Base-by-base conservation (phyloP, 2,113 vertebrate genomes). In the Manacus vitellinus region DNA sequence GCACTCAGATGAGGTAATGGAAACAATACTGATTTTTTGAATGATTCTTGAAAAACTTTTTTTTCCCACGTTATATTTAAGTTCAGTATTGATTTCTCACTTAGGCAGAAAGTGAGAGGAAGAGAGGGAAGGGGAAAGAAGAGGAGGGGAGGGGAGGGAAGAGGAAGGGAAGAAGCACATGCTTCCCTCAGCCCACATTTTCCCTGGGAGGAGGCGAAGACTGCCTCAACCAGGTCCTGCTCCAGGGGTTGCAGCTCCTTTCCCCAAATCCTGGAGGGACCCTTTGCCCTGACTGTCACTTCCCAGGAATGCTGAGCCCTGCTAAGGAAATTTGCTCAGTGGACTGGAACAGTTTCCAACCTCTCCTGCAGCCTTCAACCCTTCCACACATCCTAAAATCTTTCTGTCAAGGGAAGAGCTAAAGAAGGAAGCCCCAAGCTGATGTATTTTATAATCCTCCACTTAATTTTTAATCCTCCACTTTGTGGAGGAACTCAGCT, bases 291-390 rank as follows among this genome's bases (percentile, higher is more conserved):
- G 17, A 20, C 56, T 55, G 8, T 39, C 5, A 0, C 20, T 20
- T 33, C 47, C 17, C 0, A 0, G 16, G 43, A 49, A 13, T 1
- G 2, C 41, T 16, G 17, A 4, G 4, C n/a, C 20, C 30, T 13
- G 27, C 31, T 17, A 4, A 24, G 55, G 17, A 14, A 13, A 20
- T 25, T 41, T 28, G 35, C 17, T 33, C 75, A 8, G 28, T 5
- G 13, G 9, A 21, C 7, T 3, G 3, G 73, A 31, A 61, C 25
- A 4, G 16, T 37, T 88, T 39, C 46, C 22, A 27, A 4, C 30
- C 73, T 71, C 47, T 49, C 28, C 61, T 43, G 47, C 33, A 27
- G 35, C 52, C 72, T 43, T n/a, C 44, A 11, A 3, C 27, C n/a
- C 49, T 23, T 62, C 39, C 37, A n/a, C 3, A 2, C 4, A 2